Percentiles rank a stretch among this genome's conserved stretches.
Conservation (phyloP, 2,888 invertebrate species). For the Platycheirus albimanus region DNA sequence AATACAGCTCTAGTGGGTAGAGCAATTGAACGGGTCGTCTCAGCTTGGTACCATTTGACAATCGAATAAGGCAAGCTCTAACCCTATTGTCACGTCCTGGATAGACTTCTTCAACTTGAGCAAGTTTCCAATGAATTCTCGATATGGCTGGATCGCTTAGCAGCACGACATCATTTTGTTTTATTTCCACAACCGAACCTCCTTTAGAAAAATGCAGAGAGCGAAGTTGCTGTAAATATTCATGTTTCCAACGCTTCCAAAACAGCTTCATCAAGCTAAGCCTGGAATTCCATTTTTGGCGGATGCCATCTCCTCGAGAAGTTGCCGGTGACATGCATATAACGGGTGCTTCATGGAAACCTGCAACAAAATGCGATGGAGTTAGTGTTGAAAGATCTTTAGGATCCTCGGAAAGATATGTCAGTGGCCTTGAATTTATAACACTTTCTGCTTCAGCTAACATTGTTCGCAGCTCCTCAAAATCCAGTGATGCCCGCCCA, state of each 20-base stretch:
- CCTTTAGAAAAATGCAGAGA: conserved; percentile 12
- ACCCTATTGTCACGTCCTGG: conserved; percentile 51
- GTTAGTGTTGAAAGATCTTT: neutral
- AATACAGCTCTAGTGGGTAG: conserved; percentile 26
- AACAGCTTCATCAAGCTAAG: neutral
- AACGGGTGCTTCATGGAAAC: neutral
- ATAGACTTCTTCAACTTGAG: conserved; percentile 39
- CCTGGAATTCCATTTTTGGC: conserved; percentile 10
- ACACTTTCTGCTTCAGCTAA: conserved; percentile 9
- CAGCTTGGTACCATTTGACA: conserved; percentile 42
- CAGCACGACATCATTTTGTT: conserved; percentile 43
- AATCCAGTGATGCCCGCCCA: conserved; percentile 5
- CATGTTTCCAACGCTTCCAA: conserved; percentile 13
- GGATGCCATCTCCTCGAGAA: neutral
- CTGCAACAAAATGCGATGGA: no score
- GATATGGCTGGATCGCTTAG: conserved; percentile 42
- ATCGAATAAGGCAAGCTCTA: conserved; percentile 39
- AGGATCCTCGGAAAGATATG: neutral
- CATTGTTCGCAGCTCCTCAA: conserved; percentile 5
- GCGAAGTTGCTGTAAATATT: conserved; percentile 39
- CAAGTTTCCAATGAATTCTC: conserved; percentile 43
- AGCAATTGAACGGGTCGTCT: conserved; percentile 52
- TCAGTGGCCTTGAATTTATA: neutral
- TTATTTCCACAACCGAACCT: neutral
- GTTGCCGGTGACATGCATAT: neutral